A percentile compares a stretch with the other conserved stretches of the same genome.
Evolutionary conservation across 2,113 vertebrate genomes (phyloP).

Genomic region (Rattus rattus): DNA sequence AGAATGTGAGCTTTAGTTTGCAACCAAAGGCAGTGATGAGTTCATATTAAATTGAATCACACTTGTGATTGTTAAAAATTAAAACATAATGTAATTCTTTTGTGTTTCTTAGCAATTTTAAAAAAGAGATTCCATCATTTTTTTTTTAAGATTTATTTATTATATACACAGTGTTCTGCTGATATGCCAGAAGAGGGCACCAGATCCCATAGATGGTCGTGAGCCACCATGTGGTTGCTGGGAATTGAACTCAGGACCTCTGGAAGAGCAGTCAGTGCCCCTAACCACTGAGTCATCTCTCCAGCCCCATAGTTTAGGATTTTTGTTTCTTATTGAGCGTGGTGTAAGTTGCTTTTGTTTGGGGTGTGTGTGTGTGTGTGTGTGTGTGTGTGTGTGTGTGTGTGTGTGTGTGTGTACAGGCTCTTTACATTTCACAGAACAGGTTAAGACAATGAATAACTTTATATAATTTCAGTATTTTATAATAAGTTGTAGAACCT

Average conservation of each 20-base stretch:
- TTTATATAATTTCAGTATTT: not conserved
- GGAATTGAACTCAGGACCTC: not conserved
- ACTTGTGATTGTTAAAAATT: conserved; percentile 11
- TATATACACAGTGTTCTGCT: not conserved
- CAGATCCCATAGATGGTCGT: not conserved
- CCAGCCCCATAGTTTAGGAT: not conserved
- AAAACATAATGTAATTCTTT: conserved; percentile 43
- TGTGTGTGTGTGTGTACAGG: too few species aligned
- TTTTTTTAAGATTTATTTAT: not conserved
- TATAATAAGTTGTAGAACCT: not conserved
- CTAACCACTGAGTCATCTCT: not conserved
- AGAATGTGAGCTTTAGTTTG: conserved; percentile 39
- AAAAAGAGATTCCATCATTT: not conserved
- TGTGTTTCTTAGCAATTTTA: conserved; percentile 11
- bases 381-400: not conserved
- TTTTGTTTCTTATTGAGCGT: conserved; percentile 46
- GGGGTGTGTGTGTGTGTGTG: not conserved
- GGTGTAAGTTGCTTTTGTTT: not conserved
- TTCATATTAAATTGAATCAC: not conserved
- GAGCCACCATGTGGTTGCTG: not conserved
- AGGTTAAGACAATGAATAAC: conserved; percentile 5
- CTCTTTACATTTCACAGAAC: not conserved
- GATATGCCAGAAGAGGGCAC: not conserved
- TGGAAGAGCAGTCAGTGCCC: not conserved
- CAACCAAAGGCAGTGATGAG: not conserved